Evolutionary conservation across 2,888 invertebrate genomes (phyloP).

Genomic region (Nephrocerus scutellatus): DNA sequence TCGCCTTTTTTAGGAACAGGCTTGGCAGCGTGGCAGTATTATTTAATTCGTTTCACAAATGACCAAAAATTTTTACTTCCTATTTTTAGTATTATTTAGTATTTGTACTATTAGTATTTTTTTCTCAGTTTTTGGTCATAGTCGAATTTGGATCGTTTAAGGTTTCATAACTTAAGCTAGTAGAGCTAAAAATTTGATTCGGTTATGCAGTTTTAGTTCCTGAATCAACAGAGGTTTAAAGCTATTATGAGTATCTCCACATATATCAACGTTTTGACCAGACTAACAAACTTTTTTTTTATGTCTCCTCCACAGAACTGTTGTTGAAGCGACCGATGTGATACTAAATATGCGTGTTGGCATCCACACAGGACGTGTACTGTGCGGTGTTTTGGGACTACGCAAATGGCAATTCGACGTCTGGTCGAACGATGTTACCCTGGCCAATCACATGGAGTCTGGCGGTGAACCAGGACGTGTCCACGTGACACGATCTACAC

Average conservation of each 20-base stretch:
- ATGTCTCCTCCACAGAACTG: conserved; percentile 63
- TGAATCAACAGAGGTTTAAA: neutral
- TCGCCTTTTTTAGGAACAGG: no score
- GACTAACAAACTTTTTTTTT: conserved; percentile 22
- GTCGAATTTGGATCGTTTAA: no score
- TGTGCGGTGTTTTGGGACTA: conserved; percentile 83
- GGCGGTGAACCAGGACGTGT: conserved; percentile 82
- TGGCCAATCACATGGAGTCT: conserved; percentile 85
- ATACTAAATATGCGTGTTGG: conserved; percentile 89
- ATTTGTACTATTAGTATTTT: no score
- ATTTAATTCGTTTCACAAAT: no score
- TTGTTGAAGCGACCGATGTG: conserved; percentile 88
- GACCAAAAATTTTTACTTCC: no score
- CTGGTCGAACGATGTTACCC: conserved; percentile 87
- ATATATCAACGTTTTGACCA: conserved; percentile 29
- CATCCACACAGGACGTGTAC: conserved; percentile 82
- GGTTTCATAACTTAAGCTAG: no score
- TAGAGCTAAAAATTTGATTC: neutral
- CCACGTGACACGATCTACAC: conserved; percentile 59
- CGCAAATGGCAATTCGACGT: conserved; percentile 93
- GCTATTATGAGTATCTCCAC: neutral
- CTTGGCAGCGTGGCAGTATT: no score
- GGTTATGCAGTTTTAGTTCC: neutral
- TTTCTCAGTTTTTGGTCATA: no score
- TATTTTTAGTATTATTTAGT: no score